Evolutionary conservation across 2,113 vertebrate genomes (phyloP).

Genomic region (Malurus cyaneus): DNA sequence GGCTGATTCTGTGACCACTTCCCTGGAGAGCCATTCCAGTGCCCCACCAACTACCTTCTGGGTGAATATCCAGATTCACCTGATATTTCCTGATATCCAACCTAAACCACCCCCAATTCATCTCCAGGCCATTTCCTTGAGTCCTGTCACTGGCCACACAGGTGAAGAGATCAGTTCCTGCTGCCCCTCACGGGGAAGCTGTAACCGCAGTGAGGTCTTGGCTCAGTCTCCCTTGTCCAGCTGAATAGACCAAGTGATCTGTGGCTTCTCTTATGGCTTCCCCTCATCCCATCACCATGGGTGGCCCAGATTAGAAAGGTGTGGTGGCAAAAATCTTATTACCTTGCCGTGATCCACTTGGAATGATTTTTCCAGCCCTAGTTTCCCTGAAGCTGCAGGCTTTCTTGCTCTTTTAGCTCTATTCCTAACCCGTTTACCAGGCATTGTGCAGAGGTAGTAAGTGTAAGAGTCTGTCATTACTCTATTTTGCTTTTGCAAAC

Average conservation of each 20-base stretch:
- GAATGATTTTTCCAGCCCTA: background rate
- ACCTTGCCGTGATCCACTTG: background rate
- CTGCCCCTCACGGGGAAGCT: background rate
- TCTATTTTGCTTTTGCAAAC: background rate
- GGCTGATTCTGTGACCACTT: background rate
- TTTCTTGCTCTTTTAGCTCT: background rate
- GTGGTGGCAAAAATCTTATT: background rate
- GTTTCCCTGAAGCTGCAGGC: background rate
- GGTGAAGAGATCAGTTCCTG: background rate
- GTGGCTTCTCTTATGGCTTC: fast-evolving
- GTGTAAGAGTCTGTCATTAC: background rate
- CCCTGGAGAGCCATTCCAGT: background rate
- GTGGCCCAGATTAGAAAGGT: background rate
- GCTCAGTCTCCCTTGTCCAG: background rate
- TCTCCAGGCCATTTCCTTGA: background rate
- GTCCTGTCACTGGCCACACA: background rate
- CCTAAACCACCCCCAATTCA: background rate
- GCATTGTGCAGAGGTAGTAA: background rate
- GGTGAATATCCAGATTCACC: no score
- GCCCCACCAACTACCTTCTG: background rate
- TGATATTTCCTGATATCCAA: background rate
- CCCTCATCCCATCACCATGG: background rate
- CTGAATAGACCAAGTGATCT: background rate
- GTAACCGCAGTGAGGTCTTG: background rate
- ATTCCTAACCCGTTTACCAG: background rate